Base-by-base conservation (phyloP, 2,888 invertebrate species). In the Sarcophaga subvicina region DNA sequence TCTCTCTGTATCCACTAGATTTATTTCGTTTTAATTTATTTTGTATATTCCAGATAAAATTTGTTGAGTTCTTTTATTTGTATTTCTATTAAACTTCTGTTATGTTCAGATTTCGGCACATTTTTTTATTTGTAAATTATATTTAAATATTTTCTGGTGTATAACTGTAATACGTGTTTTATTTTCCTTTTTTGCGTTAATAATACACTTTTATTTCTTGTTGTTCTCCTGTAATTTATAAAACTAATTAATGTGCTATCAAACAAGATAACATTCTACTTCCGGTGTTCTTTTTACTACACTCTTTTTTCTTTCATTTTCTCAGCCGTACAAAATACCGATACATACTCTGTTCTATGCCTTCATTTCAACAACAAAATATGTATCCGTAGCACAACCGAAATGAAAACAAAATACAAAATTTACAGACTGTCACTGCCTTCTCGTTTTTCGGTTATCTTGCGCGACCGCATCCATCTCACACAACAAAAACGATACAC, bases 191-290 rank as follows among this genome's bases (percentile, higher is more conserved):
- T 25, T 72, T 72, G 4, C 59, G 71, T 25, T 70, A 62, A 2
- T 37, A 37, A 2, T 37, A 37, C 37, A 37, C 37, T 37, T 37
- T 78, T 62, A 20, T 72, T 63, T 17, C 45, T 62, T 47, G 14
- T 49, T 25, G 69, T 17, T 69, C 25, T 72, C 54, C 22, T 72
- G 27, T 54, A 37, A 59, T 20, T 73, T 49, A 37, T 70, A 69
- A 70, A 64, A 64, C 54, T 63, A 49, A 64, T 62, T 64, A 75
- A 79, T 73, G 67, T 37, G 37, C 47, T 79, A 83, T 84, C 70
- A 69, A 75, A 75, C 8, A 37, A 37, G 10, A 37, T 84, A 75
- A 84, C 83, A 84, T 70, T 75, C 62, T 20, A 84, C 83, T 84
- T 84, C 83, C 79, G 79, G 79, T 80, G 59, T 80, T 80, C 63